These are phyloP conservation scores for Cephalopachus bancanus DNA, from an alignment of 2,797 vertebrate species.

Conservation along the genomic window DNA sequence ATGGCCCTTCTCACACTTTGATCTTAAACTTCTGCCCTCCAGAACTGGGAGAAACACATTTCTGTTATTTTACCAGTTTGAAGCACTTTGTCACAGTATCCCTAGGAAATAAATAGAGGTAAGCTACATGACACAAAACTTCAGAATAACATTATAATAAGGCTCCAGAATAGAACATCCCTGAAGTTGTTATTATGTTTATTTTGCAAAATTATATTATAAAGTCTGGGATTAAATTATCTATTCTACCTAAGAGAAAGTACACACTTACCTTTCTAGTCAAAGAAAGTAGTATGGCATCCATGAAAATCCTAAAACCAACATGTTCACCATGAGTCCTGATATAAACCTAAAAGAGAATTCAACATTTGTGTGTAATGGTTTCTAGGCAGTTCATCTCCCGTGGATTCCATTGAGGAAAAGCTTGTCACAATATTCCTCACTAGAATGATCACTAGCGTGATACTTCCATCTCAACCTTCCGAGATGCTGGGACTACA, in stretches of 20 bases:
- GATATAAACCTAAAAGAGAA: conserved; percentile 94
- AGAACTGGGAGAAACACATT: background rate
- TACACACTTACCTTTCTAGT: conserved; percentile 93
- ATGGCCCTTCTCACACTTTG: background rate
- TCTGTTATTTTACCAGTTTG: background rate
- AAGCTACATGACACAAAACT: background rate
- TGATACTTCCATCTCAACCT: too few species aligned
- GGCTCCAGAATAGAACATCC: background rate
- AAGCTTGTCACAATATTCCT: background rate
- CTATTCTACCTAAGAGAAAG: conserved; percentile 1
- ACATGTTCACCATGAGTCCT: conserved; percentile 97
- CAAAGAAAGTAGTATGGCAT: conserved; percentile 97
- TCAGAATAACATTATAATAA: background rate
- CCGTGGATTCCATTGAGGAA: conserved; percentile 2
- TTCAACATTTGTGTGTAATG: background rate
- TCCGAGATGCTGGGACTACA: too few species aligned
- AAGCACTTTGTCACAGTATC: background rate
- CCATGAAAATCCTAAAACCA: conserved; percentile 99
- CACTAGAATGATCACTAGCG: background rate
- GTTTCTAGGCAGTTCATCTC: too few species aligned
- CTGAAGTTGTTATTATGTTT: background rate
- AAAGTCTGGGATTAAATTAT: background rate
- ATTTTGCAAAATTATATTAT: conserved; percentile 24
- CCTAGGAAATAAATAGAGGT: background rate
- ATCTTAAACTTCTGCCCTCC: background rate